phyloP scores from a whole-genome alignment of 1,140 invertebrate species.

The Cepaea nemoralis region DNA sequence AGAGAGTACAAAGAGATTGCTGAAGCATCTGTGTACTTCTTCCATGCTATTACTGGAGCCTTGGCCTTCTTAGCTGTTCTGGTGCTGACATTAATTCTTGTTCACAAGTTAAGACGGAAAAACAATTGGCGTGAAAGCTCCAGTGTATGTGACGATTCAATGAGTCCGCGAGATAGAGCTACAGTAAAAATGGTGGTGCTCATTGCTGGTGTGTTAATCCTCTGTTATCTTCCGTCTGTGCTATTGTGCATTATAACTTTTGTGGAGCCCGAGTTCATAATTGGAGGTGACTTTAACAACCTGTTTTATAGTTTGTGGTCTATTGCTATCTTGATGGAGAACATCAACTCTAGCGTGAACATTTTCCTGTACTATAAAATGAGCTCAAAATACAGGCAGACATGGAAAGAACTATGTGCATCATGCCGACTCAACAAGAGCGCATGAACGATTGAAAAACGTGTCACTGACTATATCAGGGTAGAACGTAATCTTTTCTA shows the following conservation, averaged over 20 bases:
- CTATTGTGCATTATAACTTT: not conserved
- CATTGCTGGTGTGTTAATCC: not conserved
- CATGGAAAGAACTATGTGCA: not conserved
- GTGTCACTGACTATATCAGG: no score
- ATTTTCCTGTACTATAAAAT: conserved; percentile 19
- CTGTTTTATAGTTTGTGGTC: not conserved
- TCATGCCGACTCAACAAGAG: no score
- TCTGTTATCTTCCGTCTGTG: not conserved
- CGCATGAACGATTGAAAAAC: no score
- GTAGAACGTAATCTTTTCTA: no score
- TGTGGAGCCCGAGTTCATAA: not conserved
- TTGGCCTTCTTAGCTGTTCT: not conserved
- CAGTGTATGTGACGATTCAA: not conserved
- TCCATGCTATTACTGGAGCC: not conserved
- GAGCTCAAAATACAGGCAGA: not conserved
- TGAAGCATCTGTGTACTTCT: not conserved
- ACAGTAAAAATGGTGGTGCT: conserved; percentile 2
- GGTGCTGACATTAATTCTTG: not conserved
- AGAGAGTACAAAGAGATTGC: no score
- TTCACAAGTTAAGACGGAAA: not conserved
- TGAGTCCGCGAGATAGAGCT: not conserved
- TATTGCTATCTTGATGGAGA: not conserved
- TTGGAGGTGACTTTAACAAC: not conserved
- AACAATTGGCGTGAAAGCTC: not conserved
- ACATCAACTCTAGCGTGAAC: not conserved